Evolutionary conservation across 2,113 vertebrate genomes (phyloP), one percentile per base, ranked within the genome.

Genomic region (Meleagris gallopavo): DNA sequence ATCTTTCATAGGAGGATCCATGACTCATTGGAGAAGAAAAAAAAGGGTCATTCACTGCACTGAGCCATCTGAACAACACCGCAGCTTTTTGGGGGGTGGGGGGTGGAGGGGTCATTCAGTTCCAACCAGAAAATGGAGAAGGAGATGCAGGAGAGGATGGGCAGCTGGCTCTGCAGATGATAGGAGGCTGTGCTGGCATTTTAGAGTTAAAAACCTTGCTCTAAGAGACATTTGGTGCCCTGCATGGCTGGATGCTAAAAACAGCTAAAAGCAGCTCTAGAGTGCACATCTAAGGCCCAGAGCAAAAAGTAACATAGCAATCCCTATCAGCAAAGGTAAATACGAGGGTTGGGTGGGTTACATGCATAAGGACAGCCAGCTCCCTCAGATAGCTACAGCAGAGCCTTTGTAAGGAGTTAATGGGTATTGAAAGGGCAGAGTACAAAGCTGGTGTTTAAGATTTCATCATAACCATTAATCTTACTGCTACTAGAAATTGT

Each of bases 1-100:
- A 96, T 77, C 91, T 93, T 95, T 96, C 93, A 97, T 70, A 89
- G 84, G 67, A 95, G 46, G 79, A 93, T 88, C 87, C 22, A 0
- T 95, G 93, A 97, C 91, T 95, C 94, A 97, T 76, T 40, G 41
- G 1, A 83, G 82, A 88, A 80, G 78, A 94, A 93, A 57, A 52
- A 96, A 95, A 95, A 57, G 89, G 89, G 89, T 89, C 89, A 91
- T 91, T 95, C 72, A 93, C 75, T 86, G 40, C 72, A 22, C 38
- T 46, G 75, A 93, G 82, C 70, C 3, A 2, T 34, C 74, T 38
- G 45, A 94, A 95, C 55, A 84, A 88, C 92, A 77, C 32, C 71
- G 74, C 71, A 84, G 67, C 75, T 87, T 93, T 92, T 90, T 89
- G 41, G 41, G 41, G 41, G 6, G 15, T 15, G 41, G 41, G 15